Conservation (phyloP, 2,113 vertebrate species). For the Oryzias curvinotus region DNA sequence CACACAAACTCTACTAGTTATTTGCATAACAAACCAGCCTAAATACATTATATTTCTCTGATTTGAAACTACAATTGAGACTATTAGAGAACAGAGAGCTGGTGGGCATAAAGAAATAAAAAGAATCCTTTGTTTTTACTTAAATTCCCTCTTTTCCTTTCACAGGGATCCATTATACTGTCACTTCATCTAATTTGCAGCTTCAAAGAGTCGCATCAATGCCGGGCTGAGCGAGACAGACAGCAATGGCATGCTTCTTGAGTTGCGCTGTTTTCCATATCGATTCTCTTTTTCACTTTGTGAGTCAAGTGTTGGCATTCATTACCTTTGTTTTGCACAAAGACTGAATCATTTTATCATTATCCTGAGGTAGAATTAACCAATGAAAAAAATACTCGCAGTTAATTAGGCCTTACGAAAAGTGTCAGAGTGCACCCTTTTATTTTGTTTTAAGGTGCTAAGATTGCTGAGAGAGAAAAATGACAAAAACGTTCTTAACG, state of each 20-base stretch:
- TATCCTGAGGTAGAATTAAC: neutral
- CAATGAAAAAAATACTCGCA: slow-evolving; percentile 7
- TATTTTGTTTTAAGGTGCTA: too few species aligned
- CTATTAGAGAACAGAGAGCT: slow-evolving; percentile 41
- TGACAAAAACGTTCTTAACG: too few species aligned
- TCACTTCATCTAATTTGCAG: slow-evolving; percentile 68
- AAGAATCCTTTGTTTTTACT: slow-evolving; percentile 57
- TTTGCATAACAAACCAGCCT: slow-evolving; percentile 60
- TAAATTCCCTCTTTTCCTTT: slow-evolving; percentile 37
- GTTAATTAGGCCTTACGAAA: neutral
- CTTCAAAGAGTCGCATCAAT: slow-evolving; percentile 68
- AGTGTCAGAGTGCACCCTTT: neutral
- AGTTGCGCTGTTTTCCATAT: slow-evolving; percentile 41
- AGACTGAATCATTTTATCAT: slow-evolving; percentile 36
- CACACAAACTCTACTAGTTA: slow-evolving; percentile 39
- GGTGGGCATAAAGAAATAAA: slow-evolving; percentile 49
- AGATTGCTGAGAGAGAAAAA: too few species aligned
- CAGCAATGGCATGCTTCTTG: slow-evolving; percentile 41
- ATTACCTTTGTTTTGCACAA: slow-evolving; percentile 59
- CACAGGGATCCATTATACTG: slow-evolving; percentile 57
- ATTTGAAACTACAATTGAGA: slow-evolving; percentile 67
- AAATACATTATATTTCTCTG: slow-evolving; percentile 58
- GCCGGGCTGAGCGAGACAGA: slow-evolving; percentile 44
- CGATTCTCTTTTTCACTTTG: slow-evolving; percentile 46
- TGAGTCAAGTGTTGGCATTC: slow-evolving; percentile 51